Base-by-base conservation (phyloP, 2,888 invertebrate genomes). In the Brachypalpus laphriformis region DNA sequence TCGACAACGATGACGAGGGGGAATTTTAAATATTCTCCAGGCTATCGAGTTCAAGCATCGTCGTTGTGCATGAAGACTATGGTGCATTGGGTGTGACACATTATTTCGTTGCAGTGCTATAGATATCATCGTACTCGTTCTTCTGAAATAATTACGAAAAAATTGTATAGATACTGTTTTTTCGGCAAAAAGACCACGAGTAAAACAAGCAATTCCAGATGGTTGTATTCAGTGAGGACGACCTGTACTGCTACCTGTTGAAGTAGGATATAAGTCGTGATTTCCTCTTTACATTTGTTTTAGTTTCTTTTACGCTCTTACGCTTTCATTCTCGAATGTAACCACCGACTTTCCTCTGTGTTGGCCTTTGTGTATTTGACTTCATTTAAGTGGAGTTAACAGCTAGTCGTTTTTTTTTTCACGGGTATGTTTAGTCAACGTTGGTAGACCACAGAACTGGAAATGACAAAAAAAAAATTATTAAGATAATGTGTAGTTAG, bases 1-100 rank as follows among this genome's bases (percentile, higher is more conserved):
- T 14, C 31, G 28, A 2, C n/a, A n/a, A n/a, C 45, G 49, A 51
- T 31, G 18, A 47, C 59, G 34, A 61, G 59, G 18, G 54, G 56
- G 37, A 63, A 70, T 78, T 71, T 71, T 9, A 70, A 70, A 78
- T 56, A 78, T 78, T 78, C 68, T 61, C 61, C 68, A 40, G 76
- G 59, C 59, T 51, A 51, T 68, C 59, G 59, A 51, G 76, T 42
- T 68, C 57, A 59, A 61, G 59, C 49, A 25, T 47, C 37, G 34
- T 40, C 20, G 18, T 47, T 66, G 49, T 54, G 68, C 8, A 14
- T 42, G 40, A 25, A 47, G 37, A 3, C 37, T 18, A 34, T 40
- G 14, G 31, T 59, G 47, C 47, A 54, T 75, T 56, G 45, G 34
- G 57, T 63, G 49, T 45, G 57, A 47, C 28, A 74, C 37, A 54